Conservation (phyloP, 2,113 vertebrate genomes). For the Leptodactylus fuscus region DNA sequence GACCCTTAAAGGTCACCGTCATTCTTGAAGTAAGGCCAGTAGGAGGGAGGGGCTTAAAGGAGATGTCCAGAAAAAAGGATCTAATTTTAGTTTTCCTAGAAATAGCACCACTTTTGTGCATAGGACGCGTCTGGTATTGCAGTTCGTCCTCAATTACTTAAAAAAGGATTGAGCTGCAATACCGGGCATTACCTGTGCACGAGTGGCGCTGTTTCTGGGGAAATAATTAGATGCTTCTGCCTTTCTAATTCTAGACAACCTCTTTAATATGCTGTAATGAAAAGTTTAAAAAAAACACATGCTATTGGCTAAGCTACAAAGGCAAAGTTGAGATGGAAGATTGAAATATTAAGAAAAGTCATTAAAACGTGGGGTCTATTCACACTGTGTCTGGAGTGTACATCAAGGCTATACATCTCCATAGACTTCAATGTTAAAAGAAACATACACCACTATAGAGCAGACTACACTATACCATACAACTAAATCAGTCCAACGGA, state of each 20-base stretch:
- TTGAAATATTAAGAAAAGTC: background rate
- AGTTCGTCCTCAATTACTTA: background rate
- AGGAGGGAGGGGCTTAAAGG: background rate
- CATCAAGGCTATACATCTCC: no score
- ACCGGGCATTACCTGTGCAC: background rate
- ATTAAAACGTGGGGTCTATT: background rate
- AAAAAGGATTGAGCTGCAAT: background rate
- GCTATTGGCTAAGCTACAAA: background rate
- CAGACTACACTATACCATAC: no score
- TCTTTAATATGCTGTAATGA: no score
- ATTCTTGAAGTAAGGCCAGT: background rate
- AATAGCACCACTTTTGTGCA: background rate
- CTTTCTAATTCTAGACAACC: no score
- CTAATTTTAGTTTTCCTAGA: background rate
- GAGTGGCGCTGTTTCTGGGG: background rate
- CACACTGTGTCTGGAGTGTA: background rate
- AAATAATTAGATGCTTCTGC: no score
- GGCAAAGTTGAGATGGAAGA: background rate
- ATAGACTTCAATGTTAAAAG: no score
- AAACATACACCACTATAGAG: no score
- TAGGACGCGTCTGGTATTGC: background rate
- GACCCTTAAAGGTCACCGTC: conserved; percentile 32
- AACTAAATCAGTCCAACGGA: no score
- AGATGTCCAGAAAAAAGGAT: background rate
- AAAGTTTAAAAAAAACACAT: background rate